Evolutionary conservation across 1,140 invertebrate species (phyloP).

Genomic region (Heliconius himera): DNA sequence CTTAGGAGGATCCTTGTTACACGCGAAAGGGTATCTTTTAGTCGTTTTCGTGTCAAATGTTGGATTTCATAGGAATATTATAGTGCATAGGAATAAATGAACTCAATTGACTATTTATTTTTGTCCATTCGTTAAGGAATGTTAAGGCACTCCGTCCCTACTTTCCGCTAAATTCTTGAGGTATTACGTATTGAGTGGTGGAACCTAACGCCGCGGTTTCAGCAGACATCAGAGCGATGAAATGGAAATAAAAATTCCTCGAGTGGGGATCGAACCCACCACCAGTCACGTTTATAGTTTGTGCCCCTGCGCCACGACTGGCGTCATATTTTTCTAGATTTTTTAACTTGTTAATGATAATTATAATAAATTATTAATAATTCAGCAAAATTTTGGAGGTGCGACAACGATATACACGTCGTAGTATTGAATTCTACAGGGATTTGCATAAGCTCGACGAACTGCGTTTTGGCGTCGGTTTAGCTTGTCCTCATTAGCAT

Average conservation of each 20-base stretch:
- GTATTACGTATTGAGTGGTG: too few species aligned
- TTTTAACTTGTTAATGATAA: neutral
- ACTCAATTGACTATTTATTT: neutral
- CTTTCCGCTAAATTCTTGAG: too few species aligned
- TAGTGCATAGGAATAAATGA: neutral
- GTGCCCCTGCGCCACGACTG: too few species aligned
- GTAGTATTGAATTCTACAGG: slow-evolving; percentile 2
- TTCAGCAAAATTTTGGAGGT: neutral
- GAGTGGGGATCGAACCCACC: too few species aligned
- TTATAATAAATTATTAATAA: neutral
- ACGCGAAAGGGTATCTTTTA: slow-evolving; percentile 60
- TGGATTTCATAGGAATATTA: slow-evolving; percentile 23
- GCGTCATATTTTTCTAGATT: too few species aligned
- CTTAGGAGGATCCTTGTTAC: slow-evolving; percentile 52
- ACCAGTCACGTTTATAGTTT: too few species aligned
- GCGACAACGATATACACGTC: neutral
- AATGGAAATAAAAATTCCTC: too few species aligned
- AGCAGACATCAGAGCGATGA: too few species aligned
- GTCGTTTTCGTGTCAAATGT: slow-evolving; percentile 47
- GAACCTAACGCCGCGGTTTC: too few species aligned
- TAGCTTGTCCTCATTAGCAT: slow-evolving; percentile 74
- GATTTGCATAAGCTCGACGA: slow-evolving; percentile 69
- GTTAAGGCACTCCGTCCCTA: too few species aligned
- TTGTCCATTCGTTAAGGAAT: neutral
- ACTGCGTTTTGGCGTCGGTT: slow-evolving; percentile 69